Base-by-base conservation (phyloP, 2,797 vertebrate species). In the Phoxinus dragarum region DNA sequence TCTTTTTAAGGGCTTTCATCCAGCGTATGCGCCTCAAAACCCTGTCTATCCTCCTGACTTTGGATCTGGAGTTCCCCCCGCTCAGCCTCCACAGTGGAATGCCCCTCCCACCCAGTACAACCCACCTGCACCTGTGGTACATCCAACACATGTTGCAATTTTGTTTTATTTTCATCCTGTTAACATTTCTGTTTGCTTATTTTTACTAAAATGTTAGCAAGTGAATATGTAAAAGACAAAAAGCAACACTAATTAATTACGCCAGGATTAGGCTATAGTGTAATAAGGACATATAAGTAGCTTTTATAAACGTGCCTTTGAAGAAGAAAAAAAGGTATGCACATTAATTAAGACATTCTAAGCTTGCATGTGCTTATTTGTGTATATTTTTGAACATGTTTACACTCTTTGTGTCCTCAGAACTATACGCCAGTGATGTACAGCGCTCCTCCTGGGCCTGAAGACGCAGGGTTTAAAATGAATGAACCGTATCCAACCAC, bases 351-450 rank as follows among this genome's bases (percentile, higher is more conserved):
- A 31, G 36, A 44, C 11, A 38, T 23, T 81, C 5, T 38, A 59
- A 12, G 0, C 56, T n/a, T 83, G 12, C 31, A 8, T 54, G 6
- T 69, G 19, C 7, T 49, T 31, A 16, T n/a, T 72, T 79, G 52
- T 85, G 14, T 66, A 34, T 82, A 21, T 40, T 59, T 11, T 61
- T 54, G 1, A 59, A 59, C 21, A 27, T 61, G 19, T n/a, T 21
- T 84, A 42, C 4, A 16, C n/a, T 74, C 36, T 54, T 67, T 81
- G 67, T 84, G 69, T 84, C 42, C 75, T 10, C 86, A 94, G 93
- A 92, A 87, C 68, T 93, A 91, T 38, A 36, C 82, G 78, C 91
- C 94, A n/a, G 85, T 88, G 67, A 91, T 93, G 90, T 93, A 92
- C 21, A 92, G 84, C 8, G 8, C 81, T 21, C 76, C 92, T 27